Evolutionary conservation across 1,140 invertebrate genomes (phyloP).

Genomic region (Brachionus rotundiformis): DNA sequence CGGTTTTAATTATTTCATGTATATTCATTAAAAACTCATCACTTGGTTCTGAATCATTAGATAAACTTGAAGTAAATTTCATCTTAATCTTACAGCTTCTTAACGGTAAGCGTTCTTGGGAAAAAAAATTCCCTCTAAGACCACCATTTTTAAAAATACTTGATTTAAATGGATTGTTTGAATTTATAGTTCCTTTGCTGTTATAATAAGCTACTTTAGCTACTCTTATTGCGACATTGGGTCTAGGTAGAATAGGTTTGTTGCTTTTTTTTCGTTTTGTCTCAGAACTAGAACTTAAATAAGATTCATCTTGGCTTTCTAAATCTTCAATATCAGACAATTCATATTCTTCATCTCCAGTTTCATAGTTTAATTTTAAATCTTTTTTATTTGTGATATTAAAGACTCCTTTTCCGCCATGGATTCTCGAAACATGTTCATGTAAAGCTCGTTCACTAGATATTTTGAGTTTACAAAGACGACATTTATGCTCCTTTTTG

Average conservation of each 20-base stretch:
- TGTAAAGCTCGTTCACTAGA: slow-evolving; percentile 20
- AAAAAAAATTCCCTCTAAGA: slow-evolving; percentile 48
- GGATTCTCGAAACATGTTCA: slow-evolving; percentile 44
- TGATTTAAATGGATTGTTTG: slow-evolving; percentile 45
- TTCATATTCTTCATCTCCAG: slow-evolving; percentile 22
- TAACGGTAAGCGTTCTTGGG: slow-evolving; percentile 46
- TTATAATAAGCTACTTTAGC: slow-evolving; percentile 51
- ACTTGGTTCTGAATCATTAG: background rate
- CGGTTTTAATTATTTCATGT: slow-evolving; percentile 5
- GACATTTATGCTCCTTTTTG: slow-evolving; percentile 18
- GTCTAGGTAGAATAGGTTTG: background rate
- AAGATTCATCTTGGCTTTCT: slow-evolving; percentile 24
- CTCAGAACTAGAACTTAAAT: slow-evolving; percentile 40
- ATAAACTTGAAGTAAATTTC: slow-evolving; percentile 1
- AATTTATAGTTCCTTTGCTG: slow-evolving; percentile 31
- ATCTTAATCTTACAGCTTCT: slow-evolving; percentile 43
- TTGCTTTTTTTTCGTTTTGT: background rate
- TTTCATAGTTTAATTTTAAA: background rate
- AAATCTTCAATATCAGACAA: background rate
- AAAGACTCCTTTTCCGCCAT: slow-evolving; percentile 31
- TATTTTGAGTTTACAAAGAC: slow-evolving; percentile 14
- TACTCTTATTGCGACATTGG: slow-evolving; percentile 47
- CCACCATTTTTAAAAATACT: slow-evolving; percentile 45
- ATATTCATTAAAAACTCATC: slow-evolving; percentile 32
- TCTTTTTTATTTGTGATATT: background rate